Percentiles rank a stretch among this genome's conserved stretches.
Conservation (phyloP, 2,888 invertebrate genomes). For the Ceraclea dissimilis region DNA sequence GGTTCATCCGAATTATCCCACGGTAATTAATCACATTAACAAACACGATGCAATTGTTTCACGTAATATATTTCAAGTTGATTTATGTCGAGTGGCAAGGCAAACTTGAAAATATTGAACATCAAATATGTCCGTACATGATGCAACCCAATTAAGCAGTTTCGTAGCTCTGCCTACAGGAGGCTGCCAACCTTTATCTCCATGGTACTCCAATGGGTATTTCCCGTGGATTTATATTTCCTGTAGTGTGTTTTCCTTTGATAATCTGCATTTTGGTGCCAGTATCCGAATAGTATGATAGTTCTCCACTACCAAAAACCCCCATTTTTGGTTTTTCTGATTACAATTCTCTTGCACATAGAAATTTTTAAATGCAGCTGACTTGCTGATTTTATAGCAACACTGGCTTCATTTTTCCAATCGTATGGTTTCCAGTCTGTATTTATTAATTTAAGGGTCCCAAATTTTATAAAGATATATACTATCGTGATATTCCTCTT, state of each 20-base stretch:
- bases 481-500: background rate
- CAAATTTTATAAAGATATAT: background rate
- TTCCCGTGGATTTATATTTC: background rate
- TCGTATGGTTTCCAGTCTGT: background rate
- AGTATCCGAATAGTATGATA: background rate
- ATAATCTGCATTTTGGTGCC: background rate
- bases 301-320: background rate
- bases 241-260: background rate
- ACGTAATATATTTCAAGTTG: too few relatives aligned
- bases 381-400: background rate
- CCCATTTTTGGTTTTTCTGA: background rate
- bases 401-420: constrained; percentile 1
- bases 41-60: too few relatives aligned
- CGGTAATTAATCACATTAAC: too few relatives aligned
- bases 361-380: constrained; percentile 1
- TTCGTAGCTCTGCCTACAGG: too few relatives aligned
- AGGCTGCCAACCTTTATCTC: too few relatives aligned
- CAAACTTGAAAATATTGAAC: too few relatives aligned
- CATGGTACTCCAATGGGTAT: background rate
- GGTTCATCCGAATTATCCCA: too few relatives aligned
- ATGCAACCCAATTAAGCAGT: too few relatives aligned
- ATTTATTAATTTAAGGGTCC: background rate
- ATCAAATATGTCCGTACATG: too few relatives aligned
- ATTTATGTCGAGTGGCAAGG: too few relatives aligned
- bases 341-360: background rate